Evolutionary conservation across 2,888 invertebrate species (phyloP), one percentile per base, ranked within the genome.

Genomic region (Microctonus hyperodae): DNA sequence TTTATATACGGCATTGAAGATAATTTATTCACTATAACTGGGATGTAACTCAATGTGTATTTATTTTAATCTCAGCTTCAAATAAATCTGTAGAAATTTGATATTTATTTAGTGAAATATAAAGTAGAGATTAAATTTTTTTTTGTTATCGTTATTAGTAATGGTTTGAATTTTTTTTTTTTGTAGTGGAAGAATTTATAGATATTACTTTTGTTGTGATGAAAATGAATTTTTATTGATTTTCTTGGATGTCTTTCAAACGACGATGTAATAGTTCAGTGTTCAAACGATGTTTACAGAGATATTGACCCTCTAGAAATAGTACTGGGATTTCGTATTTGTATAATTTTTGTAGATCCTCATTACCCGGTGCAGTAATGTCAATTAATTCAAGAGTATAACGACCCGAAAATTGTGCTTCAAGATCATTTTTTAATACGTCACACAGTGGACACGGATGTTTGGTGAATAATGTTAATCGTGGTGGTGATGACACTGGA

Each of bases 301-400:
- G 86, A 84, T 89, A 96, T 75, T 91, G 88, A 5, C 92, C 92
- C 85, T 95, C 92, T 7, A 96, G 86, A 84, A 95, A 94, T 73
- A 96, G 84, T 9, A 96, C 96, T 50, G 96, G 96, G 79, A 96
- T 96, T 80, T 96, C 95, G 80, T 91, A 88, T 71, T 90, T 88
- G 79, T 94, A 96, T 55, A 93, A 85, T 68, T 90, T 86, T 67
- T 90, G 85, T 88, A 90, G 94, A 62, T 88, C 86, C 37, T 92
- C 79, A 83, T 95, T 94, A 76, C 90, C 91, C 79, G 88, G 88
- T 13, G 87, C 86, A 16, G 90, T 90, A 58, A 96, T 96, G 83
- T 94, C 90, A 59, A 96, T 88, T 83, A 91, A 90, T 80, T 91
- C 85, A 71, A 95, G 87, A 37, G 86, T 80, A 78, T 93, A 88